Base-by-base conservation (phyloP, 2,113 vertebrate genomes). In the Vanacampus margaritifer region DNA sequence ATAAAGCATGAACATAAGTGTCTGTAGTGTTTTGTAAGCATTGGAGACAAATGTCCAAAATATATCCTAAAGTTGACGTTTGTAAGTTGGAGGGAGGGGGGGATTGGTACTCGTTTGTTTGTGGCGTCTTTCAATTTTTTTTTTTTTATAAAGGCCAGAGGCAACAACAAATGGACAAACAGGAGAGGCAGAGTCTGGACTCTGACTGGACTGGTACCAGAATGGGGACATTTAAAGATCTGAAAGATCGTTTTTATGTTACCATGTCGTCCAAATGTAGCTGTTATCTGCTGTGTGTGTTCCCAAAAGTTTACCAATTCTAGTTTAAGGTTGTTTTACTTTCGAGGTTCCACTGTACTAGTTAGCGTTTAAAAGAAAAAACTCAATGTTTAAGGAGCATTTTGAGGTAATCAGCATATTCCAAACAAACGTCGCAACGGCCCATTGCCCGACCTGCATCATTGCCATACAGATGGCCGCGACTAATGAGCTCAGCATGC, bases 211-310 rank as follows among this genome's bases (percentile, higher is more conserved):
- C 45, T 48, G 32, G 48, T 16, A 24, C 4, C 16, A 19, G 23
- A 16, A 26, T 43, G 41, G 59, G 58, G 58, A 36, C 35, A 9
- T 37, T 36, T 32, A 4, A 61, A 62, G 37, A 46, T 17, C 54
- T 7, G 24, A n/a, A 65, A 35, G 63, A 65, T 65, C 17, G 13
- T n/a, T n/a, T 85, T 84, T 81, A 80, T 79, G 75, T 88, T 79
- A 82, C 84, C 79, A 71, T 72, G 73, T 87, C 81, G 72, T 87
- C 84, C 79, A 82, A 86, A 86, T 86, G 79, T 89, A 82, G 86
- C 82, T 86, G 82, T 86, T 87, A 89, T 89, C 90, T 91, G 87
- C 90, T 92, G 88, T 92, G 90, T 79, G 89, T 90, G n/a, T n/a
- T n/a, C n/a, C n/a, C n/a, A n/a, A n/a, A 50, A n/a, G 21, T 57